Percentiles rank a stretch among this genome's conserved stretches.
phyloP scores from a whole-genome alignment of 2,113 vertebrate species.

The Astatotilapia flaviijosephi region DNA sequence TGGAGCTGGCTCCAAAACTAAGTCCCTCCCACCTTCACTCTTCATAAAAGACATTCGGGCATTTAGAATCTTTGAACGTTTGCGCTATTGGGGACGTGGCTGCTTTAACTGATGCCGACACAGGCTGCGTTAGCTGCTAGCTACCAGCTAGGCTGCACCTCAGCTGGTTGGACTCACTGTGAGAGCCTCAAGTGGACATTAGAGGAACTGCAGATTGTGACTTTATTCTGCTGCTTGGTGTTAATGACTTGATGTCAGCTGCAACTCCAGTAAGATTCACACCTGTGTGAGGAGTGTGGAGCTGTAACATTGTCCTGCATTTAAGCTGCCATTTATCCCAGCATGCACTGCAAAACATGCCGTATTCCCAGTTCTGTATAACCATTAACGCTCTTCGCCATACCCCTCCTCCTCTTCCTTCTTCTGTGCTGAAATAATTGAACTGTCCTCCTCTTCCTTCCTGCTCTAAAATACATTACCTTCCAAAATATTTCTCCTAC shows the following conservation, averaged over 20 bases:
- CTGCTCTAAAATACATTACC: neutral
- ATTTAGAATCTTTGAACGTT: neutral
- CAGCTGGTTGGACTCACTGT: neutral
- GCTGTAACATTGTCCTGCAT: neutral
- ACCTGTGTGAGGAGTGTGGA: neutral
- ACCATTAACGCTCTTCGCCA: neutral
- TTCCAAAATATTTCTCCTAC: neutral
- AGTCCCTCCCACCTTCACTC: neutral
- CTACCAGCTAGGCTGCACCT: neutral
- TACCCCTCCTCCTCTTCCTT: neutral
- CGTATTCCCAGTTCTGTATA: neutral
- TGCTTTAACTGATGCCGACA: rapidly evolving
- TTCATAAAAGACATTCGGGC: neutral
- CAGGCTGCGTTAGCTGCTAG: neutral
- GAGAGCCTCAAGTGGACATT: neutral
- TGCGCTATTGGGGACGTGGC: neutral
- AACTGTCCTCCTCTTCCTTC: neutral
- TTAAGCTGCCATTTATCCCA: neutral
- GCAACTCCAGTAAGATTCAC: neutral
- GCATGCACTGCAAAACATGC: neutral
- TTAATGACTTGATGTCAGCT: neutral
- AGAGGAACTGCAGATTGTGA: neutral
- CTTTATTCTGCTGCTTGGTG: rapidly evolving
- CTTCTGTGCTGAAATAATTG: neutral
- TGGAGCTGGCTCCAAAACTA: neutral